Conservation (phyloP, 2,888 invertebrate species). For the Shargacucullia verbasci region DNA sequence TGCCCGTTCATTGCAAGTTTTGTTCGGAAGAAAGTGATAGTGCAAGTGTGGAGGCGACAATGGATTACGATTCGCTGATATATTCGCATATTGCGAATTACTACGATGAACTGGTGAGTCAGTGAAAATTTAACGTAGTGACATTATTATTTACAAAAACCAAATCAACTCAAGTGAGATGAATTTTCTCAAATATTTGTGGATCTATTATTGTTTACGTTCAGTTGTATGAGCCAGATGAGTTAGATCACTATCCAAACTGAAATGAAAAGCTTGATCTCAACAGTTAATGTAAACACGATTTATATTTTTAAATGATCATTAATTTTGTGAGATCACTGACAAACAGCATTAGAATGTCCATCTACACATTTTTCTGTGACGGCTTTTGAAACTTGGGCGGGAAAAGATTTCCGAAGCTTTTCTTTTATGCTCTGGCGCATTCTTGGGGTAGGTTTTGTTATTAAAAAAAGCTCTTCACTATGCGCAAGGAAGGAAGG, state of each 20-base stretch:
- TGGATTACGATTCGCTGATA: slow-evolving; percentile 91
- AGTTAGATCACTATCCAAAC: neutral
- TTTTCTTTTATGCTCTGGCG: too few relatives aligned
- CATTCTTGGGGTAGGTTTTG: too few relatives aligned
- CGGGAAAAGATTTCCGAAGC: neutral
- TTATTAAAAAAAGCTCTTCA: too few relatives aligned
- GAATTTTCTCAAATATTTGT: slow-evolving; percentile 1
- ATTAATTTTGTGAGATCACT: neutral
- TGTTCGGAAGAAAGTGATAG: slow-evolving; percentile 42
- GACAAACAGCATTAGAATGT: neutral
- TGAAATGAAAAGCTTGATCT: neutral
- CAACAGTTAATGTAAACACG: neutral
- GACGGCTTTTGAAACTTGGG: neutral
- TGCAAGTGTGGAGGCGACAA: slow-evolving; percentile 67
- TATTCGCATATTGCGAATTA: slow-evolving; percentile 90
- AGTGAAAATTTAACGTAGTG: neutral
- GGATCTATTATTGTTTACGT: neutral
- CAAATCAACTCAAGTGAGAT: neutral
- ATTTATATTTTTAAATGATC: neutral
- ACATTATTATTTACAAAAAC: neutral
- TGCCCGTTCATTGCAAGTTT: slow-evolving; percentile 50
- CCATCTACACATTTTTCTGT: neutral
- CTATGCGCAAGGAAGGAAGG: too few relatives aligned
- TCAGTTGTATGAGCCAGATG: neutral
- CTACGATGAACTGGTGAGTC: slow-evolving; percentile 90